Percentiles rank a stretch among this genome's conserved stretches.
Evolutionary conservation across 2,113 vertebrate species (phyloP).

Genomic region (Gnathonemus echidnorhynchus): DNA sequence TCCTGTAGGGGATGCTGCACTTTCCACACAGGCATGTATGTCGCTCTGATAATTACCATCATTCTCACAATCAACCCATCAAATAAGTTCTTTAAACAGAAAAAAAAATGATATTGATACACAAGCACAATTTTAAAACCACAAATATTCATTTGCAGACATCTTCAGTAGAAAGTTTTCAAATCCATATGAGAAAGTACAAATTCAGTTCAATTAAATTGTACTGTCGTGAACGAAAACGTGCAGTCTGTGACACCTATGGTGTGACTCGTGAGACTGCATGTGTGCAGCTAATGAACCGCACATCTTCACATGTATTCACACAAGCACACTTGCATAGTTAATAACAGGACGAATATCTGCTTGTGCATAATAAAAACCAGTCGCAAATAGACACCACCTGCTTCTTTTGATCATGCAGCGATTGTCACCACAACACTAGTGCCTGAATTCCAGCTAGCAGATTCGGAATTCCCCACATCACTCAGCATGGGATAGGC

Average conservation of each 20-base stretch:
- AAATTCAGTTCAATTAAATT: too few relatives aligned
- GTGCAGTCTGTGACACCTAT: too few relatives aligned
- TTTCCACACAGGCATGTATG: neutral
- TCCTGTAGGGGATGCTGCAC: neutral
- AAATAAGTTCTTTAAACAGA: neutral
- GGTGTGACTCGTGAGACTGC: too few relatives aligned
- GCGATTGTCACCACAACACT: neutral
- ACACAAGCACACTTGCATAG: too few relatives aligned
- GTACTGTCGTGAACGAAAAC: too few relatives aligned
- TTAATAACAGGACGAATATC: too few relatives aligned
- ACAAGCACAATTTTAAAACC: neutral
- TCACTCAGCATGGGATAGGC: too few relatives aligned
- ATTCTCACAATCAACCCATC: neutral
- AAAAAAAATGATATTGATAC: neutral
- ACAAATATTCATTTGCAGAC: neutral
- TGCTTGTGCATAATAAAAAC: too few relatives aligned
- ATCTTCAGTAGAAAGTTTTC: neutral
- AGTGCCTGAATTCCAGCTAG: neutral
- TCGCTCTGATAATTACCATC: neutral
- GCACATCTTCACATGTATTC: too few relatives aligned
- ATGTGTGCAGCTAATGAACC: too few relatives aligned
- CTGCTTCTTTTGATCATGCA: neutral
- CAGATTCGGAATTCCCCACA: neutral
- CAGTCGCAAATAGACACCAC: neutral
- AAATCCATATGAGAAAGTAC: neutral